Evolutionary conservation across 2,888 invertebrate species (phyloP).

Genomic region (Campoplex nolae): DNA sequence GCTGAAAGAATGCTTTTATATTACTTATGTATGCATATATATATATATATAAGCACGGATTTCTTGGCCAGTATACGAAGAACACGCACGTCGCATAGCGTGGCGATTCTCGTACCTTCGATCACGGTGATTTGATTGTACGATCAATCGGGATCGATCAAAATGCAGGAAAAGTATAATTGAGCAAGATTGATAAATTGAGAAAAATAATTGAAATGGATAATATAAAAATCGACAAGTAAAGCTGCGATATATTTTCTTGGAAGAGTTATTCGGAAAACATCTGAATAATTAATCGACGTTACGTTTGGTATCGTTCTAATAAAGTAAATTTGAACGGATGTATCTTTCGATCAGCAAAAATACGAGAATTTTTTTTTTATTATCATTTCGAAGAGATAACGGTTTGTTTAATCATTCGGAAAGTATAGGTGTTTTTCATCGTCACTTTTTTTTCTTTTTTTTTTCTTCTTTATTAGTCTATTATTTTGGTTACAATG

Average conservation of each 20-base stretch:
- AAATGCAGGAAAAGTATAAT: not conserved
- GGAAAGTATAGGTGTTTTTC: not conserved
- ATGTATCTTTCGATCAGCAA: not conserved
- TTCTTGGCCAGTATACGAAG: not conserved
- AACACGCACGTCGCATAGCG: not conserved
- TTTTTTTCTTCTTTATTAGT: too few relatives aligned
- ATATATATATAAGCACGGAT: conserved; percentile 15
- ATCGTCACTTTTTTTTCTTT: too few relatives aligned
- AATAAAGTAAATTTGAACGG: not conserved
- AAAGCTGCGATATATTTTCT: not conserved
- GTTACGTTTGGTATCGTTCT: not conserved
- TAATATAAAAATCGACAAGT: too few relatives aligned
- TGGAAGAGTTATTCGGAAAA: not conserved
- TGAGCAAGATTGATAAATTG: not conserved
- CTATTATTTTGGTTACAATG: too few relatives aligned
- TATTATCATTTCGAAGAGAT: too few relatives aligned
- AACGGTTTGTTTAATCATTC: not conserved
- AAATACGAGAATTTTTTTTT: too few relatives aligned
- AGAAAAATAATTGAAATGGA: too few relatives aligned
- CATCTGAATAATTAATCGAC: not conserved
- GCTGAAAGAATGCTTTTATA: conserved; percentile 19
- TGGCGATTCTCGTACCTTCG: not conserved
- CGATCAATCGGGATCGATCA: too few relatives aligned
- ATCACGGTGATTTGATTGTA: not conserved
- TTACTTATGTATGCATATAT: not conserved